These are phyloP conservation scores for Synanthedon vespiformis DNA, from an alignment of 2,888 invertebrate genomes.

Conservation along the genomic window DNA sequence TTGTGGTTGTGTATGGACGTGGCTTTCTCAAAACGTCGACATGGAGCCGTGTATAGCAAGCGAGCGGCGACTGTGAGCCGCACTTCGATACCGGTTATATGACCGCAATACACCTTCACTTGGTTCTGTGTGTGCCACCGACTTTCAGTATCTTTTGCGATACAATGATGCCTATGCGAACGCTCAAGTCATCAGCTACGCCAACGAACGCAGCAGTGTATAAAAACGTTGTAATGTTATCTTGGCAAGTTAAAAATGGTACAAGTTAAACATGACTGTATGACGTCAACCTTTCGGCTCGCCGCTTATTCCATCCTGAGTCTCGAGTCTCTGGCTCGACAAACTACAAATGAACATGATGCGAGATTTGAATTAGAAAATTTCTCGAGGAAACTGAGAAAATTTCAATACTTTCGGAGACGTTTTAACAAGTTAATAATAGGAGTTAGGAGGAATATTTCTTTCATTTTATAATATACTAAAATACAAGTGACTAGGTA, in stretches of 20 bases:
- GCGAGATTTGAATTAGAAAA: conserved; percentile 53
- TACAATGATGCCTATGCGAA: conserved; percentile 35
- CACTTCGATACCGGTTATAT: conserved; percentile 68
- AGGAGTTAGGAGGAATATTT: too few relatives aligned
- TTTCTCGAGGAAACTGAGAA: conserved; percentile 37
- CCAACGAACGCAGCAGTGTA: conserved; percentile 33
- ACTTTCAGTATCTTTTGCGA: conserved; percentile 16
- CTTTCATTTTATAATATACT: too few relatives aligned
- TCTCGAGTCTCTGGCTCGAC: conserved; percentile 28
- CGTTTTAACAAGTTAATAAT: too few relatives aligned
- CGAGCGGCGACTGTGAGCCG: conserved; percentile 48
- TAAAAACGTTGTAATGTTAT: conserved; percentile 5
- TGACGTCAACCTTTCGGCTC: conserved; percentile 68
- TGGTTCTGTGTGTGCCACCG: conserved; percentile 24
- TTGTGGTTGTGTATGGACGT: conserved; percentile 24
- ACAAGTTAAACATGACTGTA: conserved; percentile 51
- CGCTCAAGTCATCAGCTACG: conserved; percentile 7
- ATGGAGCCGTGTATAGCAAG: conserved; percentile 37
- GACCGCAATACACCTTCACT: conserved; percentile 63
- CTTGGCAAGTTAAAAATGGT: conserved; percentile 27
- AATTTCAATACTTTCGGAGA: not conserved
- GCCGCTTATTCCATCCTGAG: conserved; percentile 63
- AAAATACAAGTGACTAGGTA: too few relatives aligned
- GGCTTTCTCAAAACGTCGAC: conserved; percentile 63
- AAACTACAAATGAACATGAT: conserved; percentile 45